A percentile compares a stretch with the other conserved stretches of the same genome.
Conservation (phyloP, 2,797 vertebrate genomes). For the Pangasius macronema region DNA sequence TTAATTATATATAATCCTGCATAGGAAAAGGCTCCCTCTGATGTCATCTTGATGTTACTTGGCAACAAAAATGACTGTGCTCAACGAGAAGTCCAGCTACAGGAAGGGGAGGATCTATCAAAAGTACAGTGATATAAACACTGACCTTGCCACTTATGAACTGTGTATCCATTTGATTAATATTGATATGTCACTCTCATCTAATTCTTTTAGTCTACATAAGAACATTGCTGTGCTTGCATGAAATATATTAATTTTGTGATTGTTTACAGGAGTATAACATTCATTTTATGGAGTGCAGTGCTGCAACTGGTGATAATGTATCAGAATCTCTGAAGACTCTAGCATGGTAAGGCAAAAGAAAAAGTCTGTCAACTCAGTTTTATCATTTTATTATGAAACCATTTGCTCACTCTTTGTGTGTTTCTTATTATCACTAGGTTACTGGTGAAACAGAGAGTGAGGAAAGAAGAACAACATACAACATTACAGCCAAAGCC, state of each 20-base stretch:
- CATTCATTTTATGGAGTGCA: conserved; percentile 87
- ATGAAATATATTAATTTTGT: neutral
- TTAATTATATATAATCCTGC: conserved; percentile 8
- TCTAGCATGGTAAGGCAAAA: conserved; percentile 80
- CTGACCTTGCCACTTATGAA: conserved; percentile 7
- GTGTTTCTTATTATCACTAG: conserved; percentile 58
- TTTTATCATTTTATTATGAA: neutral
- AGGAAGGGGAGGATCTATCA: conserved; percentile 79
- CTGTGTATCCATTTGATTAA: neutral
- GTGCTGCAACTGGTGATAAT: conserved; percentile 87
- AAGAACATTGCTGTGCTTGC: neutral
- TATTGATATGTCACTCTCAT: neutral
- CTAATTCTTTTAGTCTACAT: conserved; percentile 4
- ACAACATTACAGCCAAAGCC: conserved; percentile 64
- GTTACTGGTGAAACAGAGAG: conserved; percentile 67
- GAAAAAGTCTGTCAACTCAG: neutral
- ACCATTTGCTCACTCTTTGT: conserved; percentile 8
- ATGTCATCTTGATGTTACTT: conserved; percentile 79
- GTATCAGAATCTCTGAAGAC: conserved; percentile 78
- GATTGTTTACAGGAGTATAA: conserved; percentile 77
- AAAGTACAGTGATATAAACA: conserved; percentile 70
- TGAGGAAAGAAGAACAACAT: conserved; percentile 60
- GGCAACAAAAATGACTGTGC: conserved; percentile 88
- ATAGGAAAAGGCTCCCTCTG: conserved; percentile 78
- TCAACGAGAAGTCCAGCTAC: conserved; percentile 71